These are phyloP conservation scores for Sebastes kiyomatsui DNA, from an alignment of 2,797 vertebrate genomes.

Conservation along the genomic window DNA sequence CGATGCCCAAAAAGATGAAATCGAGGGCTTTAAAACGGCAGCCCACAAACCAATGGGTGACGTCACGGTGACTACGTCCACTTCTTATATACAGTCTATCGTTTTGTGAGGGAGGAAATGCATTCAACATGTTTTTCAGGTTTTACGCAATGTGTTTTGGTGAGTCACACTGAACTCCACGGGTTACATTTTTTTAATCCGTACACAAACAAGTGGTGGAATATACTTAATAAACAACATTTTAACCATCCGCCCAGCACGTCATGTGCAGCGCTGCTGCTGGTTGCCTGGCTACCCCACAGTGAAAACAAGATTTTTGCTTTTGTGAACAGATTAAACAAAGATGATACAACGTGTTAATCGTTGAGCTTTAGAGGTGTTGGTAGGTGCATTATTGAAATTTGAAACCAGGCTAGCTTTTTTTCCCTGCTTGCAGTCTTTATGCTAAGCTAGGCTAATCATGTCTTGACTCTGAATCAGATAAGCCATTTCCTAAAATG, in stretches of 20 bases:
- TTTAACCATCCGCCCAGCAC: background rate
- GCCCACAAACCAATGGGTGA: background rate
- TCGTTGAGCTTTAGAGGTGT: background rate
- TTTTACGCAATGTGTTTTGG: too few species aligned
- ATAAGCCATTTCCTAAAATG: background rate
- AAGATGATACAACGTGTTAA: background rate
- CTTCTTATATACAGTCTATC: background rate
- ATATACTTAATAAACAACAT: too few species aligned
- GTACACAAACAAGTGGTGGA: too few species aligned
- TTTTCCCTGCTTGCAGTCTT: background rate
- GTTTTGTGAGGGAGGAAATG: background rate
- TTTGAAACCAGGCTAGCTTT: background rate
- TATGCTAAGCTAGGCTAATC: background rate
- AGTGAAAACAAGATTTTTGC: background rate
- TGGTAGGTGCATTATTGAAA: too few species aligned
- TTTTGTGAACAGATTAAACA: background rate
- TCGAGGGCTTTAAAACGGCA: background rate
- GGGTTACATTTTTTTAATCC: too few species aligned
- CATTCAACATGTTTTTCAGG: background rate
- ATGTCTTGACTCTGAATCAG: background rate
- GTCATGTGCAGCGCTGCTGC: background rate
- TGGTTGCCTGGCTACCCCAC: background rate
- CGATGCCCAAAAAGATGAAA: background rate
- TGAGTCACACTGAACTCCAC: too few species aligned
- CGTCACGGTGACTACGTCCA: background rate